A percentile compares a stretch with the other conserved stretches of the same genome.
Evolutionary conservation across 2,888 invertebrate species (phyloP).

Genomic region (Ypsolopha sequella): DNA sequence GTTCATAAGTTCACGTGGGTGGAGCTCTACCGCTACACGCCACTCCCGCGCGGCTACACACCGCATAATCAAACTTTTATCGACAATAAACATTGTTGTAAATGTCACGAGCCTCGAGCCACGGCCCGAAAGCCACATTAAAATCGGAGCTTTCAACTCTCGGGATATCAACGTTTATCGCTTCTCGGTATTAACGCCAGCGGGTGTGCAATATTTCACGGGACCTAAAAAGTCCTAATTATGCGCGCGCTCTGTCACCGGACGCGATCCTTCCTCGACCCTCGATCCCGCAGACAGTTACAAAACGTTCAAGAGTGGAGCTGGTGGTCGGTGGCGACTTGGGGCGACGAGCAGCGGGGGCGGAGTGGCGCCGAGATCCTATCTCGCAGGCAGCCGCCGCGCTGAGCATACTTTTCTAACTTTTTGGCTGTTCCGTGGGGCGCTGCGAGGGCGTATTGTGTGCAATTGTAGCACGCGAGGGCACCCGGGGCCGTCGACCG

Average conservation of each 20-base stretch:
- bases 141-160: conserved; percentile 43
- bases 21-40: conserved; percentile 24
- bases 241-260: conserved; percentile 37
- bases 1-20: conserved; percentile 53
- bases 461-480: conserved; percentile 65
- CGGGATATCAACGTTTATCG: conserved; percentile 37
- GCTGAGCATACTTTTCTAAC: conserved; percentile 58
- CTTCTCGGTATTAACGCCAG: conserved; percentile 45
- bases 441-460: conserved; percentile 53
- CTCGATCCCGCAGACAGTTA: conserved; percentile 17
- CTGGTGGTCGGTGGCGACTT: conserved; percentile 8
- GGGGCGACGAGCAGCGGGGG: conserved; percentile 12
- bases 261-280: conserved; percentile 17
- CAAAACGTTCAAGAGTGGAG: conserved; percentile 28
- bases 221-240: conserved; percentile 54
- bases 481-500: conserved; percentile 41
- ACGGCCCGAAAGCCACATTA: conserved; percentile 32
- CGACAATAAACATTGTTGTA: conserved; percentile 30
- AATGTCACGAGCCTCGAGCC: conserved; percentile 20
- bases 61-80: conserved; percentile 32
- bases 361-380: conserved; percentile 44
- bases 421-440: conserved; percentile 50
- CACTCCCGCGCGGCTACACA: conserved; percentile 29
- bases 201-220: conserved; percentile 50
- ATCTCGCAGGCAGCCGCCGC: conserved; percentile 30